These are phyloP conservation scores for Coleophora flavipennella DNA, from an alignment of 2,888 invertebrate genomes.

Conservation along the genomic window DNA sequence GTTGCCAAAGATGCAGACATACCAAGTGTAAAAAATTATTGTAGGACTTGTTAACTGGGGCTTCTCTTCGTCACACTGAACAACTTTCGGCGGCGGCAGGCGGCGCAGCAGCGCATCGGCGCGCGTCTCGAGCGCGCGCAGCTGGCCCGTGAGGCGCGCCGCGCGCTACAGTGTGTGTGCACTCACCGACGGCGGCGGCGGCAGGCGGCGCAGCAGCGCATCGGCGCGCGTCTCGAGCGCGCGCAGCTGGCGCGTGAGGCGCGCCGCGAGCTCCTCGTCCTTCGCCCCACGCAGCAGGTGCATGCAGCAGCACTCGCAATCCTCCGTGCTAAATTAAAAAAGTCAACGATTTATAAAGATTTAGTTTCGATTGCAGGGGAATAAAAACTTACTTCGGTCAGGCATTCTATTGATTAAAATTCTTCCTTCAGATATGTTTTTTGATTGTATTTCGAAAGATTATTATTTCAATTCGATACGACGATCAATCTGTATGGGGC, in stretches of 20 bases:
- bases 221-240: slow-evolving; percentile 5
- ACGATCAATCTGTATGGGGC: no score
- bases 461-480: no score
- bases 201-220: background rate
- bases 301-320: background rate
- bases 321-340: background rate
- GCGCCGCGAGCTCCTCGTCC: background rate
- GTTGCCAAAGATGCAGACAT: slow-evolving; percentile 1
- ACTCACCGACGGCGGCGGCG: background rate
- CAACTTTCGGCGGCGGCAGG: background rate
- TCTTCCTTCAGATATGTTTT: no score
- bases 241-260: background rate
- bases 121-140: slow-evolving; percentile 6
- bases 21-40: no score
- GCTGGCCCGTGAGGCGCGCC: background rate
- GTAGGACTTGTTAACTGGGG: no score
- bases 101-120: background rate
- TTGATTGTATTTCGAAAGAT: no score
- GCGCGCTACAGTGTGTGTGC: background rate
- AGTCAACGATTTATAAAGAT: no score
- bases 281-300: background rate
- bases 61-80: no score
- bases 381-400: no score
- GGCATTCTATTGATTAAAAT: no score
- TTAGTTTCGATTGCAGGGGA: no score